A percentile compares a stretch with the other conserved stretches of the same genome.
Conservation (phyloP, 1,140 invertebrate genomes). For the Hormaphis cornu region DNA sequence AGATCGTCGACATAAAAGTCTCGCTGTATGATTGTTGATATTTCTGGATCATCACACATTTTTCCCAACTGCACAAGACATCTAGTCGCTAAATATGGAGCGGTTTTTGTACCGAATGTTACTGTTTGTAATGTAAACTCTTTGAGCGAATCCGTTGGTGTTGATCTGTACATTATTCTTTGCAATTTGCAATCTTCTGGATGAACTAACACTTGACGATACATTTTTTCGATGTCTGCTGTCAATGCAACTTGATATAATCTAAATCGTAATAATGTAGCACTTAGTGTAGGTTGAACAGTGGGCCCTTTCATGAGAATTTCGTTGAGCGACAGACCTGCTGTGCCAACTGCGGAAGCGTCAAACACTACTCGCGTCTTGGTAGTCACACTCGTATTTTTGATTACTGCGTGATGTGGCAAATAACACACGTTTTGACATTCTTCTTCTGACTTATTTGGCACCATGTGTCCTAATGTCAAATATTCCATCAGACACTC, state of each 20-base stretch:
- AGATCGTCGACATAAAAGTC: slow-evolving; percentile 28
- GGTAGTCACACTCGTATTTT: slow-evolving; percentile 37
- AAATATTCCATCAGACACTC: not conserved
- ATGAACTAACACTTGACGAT: not conserved
- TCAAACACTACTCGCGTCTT: slow-evolving; percentile 42
- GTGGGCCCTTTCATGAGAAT: slow-evolving; percentile 38
- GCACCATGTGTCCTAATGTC: not conserved
- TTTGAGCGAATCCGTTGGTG: not conserved
- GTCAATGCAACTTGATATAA: not conserved
- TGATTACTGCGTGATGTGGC: slow-evolving; percentile 39
- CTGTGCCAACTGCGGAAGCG: slow-evolving; percentile 38
- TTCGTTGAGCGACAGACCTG: slow-evolving; percentile 38
- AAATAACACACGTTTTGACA: slow-evolving; percentile 20
- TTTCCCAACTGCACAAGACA: not conserved
- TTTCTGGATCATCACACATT: not conserved
- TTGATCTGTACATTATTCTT: not conserved
- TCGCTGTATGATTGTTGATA: not conserved
- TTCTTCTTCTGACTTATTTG: not conserved
- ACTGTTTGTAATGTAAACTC: slow-evolving; percentile 3
- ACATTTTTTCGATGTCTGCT: slow-evolving; percentile 29
- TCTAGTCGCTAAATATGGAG: slow-evolving; percentile 3
- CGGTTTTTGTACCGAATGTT: slow-evolving; percentile 1
- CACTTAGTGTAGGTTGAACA: slow-evolving; percentile 42
- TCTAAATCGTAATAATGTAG: slow-evolving; percentile 40
- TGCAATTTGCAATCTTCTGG: not conserved